Evolutionary conservation across 2,888 invertebrate species (phyloP).

Genomic region (Apodemia mormo): DNA sequence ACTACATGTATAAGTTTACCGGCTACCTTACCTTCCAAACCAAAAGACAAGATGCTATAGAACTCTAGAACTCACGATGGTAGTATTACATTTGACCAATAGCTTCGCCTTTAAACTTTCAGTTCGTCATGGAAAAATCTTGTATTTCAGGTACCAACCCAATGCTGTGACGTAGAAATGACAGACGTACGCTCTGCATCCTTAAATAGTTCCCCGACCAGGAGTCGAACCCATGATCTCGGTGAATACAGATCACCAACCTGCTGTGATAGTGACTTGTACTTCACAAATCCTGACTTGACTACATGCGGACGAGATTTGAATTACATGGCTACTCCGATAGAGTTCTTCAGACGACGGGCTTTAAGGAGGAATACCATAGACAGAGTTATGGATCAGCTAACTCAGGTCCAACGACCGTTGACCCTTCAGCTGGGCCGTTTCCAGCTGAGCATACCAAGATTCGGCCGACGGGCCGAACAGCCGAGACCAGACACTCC

Average conservation of each 20-base stretch:
- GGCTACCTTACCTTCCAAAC: too few species aligned
- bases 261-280: conserved; percentile 52
- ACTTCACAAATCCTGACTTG: conserved; percentile 51
- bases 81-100: too few species aligned
- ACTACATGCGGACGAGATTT: conserved; percentile 47
- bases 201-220: conserved; percentile 46
- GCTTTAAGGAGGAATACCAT: conserved; percentile 49
- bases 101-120: too few species aligned
- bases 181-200: conserved; percentile 51
- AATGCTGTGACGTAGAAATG: conserved; percentile 64
- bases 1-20: too few species aligned
- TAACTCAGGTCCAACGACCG: conserved; percentile 47
- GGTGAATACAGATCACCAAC: conserved; percentile 58
- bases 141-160: conserved; percentile 59
- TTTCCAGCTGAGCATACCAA: conserved; percentile 62
- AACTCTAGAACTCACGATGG: too few species aligned
- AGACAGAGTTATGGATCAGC: conserved; percentile 54
- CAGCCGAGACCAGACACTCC: conserved; percentile 62
- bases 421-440: conserved; percentile 65
- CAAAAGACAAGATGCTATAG: too few species aligned
- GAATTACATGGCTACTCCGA: conserved; percentile 56
- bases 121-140: neutral
- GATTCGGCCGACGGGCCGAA: conserved; percentile 48
- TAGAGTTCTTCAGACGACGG: conserved; percentile 51
- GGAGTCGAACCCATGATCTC: conserved; percentile 36